Evolutionary conservation across 2,888 invertebrate species (phyloP).

Genomic region (Sussaba pulchella): DNA sequence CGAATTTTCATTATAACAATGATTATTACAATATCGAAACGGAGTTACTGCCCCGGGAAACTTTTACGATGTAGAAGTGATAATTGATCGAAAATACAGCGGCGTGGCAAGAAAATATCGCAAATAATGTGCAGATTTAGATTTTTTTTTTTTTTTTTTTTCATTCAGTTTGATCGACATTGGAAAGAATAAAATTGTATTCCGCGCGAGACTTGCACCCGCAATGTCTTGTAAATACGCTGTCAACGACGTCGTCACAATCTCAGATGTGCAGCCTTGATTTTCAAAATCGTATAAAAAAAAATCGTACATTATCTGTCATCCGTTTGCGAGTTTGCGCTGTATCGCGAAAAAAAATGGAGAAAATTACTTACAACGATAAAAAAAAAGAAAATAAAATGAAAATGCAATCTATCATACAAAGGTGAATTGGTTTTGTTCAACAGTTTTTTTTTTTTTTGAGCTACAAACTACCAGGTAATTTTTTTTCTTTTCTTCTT

Average conservation of each 20-base stretch:
- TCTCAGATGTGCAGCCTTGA: conserved; percentile 54
- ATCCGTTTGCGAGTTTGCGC: conserved; percentile 49
- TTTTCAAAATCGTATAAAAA: conserved; percentile 54
- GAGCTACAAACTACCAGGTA: conserved; percentile 60
- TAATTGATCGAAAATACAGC: neutral
- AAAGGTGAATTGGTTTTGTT: conserved; percentile 59
- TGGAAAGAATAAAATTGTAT: neutral
- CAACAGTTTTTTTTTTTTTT: conserved; percentile 63
- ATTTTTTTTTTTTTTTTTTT: neutral
- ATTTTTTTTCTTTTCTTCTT: conserved; percentile 52
- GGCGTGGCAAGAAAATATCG: neutral
- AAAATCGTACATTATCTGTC: conserved; percentile 37
- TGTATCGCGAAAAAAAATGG: conserved; percentile 39
- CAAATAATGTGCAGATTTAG: neutral
- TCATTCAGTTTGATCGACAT: conserved; percentile 2
- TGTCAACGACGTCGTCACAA: conserved; percentile 51
- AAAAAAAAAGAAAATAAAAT: conserved; percentile 42
- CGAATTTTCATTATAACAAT: neutral
- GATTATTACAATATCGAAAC: neutral
- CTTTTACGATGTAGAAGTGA: neutral
- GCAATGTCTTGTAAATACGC: conserved; percentile 36
- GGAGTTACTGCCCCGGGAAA: neutral
- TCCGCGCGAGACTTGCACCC: conserved; percentile 25
- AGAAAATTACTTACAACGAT: too few species aligned
- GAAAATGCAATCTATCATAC: conserved; percentile 77